A percentile compares a stretch with the other conserved stretches of the same genome.
These are phyloP conservation scores for Sebastes kiyomatsui DNA, from an alignment of 2,797 vertebrate genomes.

Conservation along the genomic window DNA sequence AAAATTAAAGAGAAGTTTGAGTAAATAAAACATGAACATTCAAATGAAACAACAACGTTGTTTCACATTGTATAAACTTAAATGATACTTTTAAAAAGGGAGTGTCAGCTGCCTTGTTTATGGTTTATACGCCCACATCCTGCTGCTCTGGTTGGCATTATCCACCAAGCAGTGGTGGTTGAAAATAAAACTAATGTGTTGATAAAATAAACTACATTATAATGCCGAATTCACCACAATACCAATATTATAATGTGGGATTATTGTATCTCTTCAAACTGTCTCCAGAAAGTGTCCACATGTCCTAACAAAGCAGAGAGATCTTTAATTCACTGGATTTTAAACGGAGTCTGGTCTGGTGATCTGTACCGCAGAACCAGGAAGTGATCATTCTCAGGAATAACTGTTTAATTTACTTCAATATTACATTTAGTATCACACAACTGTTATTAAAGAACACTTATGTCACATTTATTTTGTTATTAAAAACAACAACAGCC, in stretches of 20 bases:
- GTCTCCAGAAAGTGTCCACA: rapidly evolving
- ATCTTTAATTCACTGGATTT: not conserved
- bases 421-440: not conserved
- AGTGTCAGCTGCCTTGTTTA: too few species aligned
- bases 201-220: not conserved
- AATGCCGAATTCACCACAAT: not conserved
- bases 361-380: rapidly evolving
- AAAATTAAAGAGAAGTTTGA: not conserved
- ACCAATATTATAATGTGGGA: too few species aligned
- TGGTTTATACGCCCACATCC: not conserved
- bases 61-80: too few species aligned
- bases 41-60: not conserved
- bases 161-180: not conserved
- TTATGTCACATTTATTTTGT: not conserved
- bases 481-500: too few species aligned
- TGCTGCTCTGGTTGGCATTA: too few species aligned
- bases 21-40: not conserved
- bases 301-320: rapidly evolving
- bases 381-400: not conserved
- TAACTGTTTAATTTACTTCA: not conserved
- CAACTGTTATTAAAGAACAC: not conserved
- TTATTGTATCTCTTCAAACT: rapidly evolving
- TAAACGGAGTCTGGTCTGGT: not conserved
- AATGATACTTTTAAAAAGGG: too few species aligned
- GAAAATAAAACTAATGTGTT: not conserved